phyloP scores from a whole-genome alignment of 35 echinoderm and acorn worm species.

The Patiria miniata region DNA sequence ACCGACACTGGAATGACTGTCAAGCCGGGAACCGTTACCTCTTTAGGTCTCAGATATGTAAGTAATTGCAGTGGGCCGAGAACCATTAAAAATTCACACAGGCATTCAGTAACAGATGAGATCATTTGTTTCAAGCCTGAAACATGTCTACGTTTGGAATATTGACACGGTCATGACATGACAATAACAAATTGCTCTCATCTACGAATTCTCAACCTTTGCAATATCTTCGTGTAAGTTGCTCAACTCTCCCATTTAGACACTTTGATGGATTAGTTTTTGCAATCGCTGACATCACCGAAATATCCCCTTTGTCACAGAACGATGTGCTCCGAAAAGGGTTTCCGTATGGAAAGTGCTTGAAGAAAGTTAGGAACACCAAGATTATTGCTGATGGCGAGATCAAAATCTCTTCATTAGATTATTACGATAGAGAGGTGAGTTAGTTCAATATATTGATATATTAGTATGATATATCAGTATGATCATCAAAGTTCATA shows the following conservation, averaged over 20 bases:
- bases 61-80: background rate
- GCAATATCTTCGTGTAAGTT: too few species aligned
- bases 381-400: constrained; percentile 8
- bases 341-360: background rate
- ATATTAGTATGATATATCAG: too few species aligned
- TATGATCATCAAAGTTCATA: too few species aligned
- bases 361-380: background rate
- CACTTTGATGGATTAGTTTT: too few species aligned
- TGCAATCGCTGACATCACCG: too few species aligned
- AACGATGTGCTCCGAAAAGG: constrained; percentile 9
- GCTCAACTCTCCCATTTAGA: too few species aligned
- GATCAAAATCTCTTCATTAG: background rate
- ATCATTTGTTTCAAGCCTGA: background rate
- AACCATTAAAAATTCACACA: too few species aligned
- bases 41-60: constrained; percentile 47
- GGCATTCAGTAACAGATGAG: background rate
- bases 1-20: constrained; percentile 48
- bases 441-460: background rate
- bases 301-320: background rate
- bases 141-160: background rate
- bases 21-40: constrained; percentile 51
- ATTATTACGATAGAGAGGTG: constrained; percentile 24
- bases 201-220: too few species aligned
- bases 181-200: background rate
- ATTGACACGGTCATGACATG: background rate